Conservation (phyloP, 2,888 invertebrate species). For the Pterostichus madidus region DNA sequence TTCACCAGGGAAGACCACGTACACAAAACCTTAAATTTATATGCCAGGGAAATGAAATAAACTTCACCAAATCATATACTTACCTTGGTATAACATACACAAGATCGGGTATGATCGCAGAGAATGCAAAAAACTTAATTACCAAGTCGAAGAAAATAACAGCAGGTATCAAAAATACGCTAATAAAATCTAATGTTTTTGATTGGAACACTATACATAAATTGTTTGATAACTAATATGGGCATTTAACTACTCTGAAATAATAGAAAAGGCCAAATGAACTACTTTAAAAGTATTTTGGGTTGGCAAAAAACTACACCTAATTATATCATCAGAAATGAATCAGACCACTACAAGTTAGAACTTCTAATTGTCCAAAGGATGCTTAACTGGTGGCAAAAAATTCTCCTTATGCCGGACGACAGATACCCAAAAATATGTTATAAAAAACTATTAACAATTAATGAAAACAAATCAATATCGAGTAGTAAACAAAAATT, state of each 20-base stretch:
- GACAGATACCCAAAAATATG: not conserved
- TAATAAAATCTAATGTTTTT: conserved; percentile 3
- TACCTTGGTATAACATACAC: conserved; percentile 9
- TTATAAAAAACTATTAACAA: not conserved
- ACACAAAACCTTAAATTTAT: not conserved
- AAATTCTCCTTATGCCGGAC: not conserved
- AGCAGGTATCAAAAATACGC: not conserved
- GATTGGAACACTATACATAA: not conserved
- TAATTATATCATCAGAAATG: not conserved
- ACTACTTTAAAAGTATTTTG: no score
- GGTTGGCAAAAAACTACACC: not conserved
- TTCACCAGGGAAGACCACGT: conserved; percentile 10
- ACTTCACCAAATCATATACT: not conserved
- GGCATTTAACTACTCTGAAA: not conserved
- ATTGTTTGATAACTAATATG: not conserved
- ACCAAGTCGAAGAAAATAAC: not conserved
- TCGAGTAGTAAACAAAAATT: not conserved
- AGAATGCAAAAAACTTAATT: not conserved
- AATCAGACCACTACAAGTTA: not conserved
- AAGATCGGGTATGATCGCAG: not conserved
- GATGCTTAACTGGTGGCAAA: no score
- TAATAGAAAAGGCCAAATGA: not conserved
- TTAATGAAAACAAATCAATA: not conserved
- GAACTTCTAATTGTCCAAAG: no score
- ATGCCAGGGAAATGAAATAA: not conserved